Base-by-base conservation (phyloP, 1,140 invertebrate genomes). In the Megathymus violae region DNA sequence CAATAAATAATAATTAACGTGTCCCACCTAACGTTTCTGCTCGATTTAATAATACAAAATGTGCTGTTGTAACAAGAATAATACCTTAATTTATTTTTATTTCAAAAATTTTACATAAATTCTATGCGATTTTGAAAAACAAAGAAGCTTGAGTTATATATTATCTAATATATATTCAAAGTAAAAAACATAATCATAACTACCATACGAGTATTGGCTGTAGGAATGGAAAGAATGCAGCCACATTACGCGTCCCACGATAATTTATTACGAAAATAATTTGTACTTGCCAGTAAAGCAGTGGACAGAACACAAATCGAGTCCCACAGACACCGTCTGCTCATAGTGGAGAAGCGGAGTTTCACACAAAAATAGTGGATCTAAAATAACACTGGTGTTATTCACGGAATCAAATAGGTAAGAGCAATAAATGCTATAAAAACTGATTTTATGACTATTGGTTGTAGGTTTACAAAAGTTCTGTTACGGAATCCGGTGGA, bases 361-460 rank as follows among this genome's bases (percentile, higher is more conserved):
- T 66, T 15, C 43, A 69, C 48, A 64, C 62, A 64, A 71, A 67
- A 71, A 69, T 65, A 62, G 44, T 48, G 9, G 17, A 38, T 62
- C 69, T 41, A 58, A 77, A 75, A 80, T 77, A 74, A 72, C 47
- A 31, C 43, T 40, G 13, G 13, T 38, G 13, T 46, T 67, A 74
- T 74, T 66, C 38, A 54, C 46, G 66, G 31, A 69, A 73, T 74
- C 62, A 66, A 68, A 70, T 59, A 63, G 67, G 48, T 46, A 50
- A 40, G 44, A 69, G 66, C 69, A 68, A 80, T 74, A 66, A 59
- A 62, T 13, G 46, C 60, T 64, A 69, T 80, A 77, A 80, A 82
- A 73, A 62, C 67, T 47, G 46, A 71, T 74, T 82, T 82, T 80
- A 82, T 71, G 54, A 67, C 59, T 71, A 74, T 78, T 65, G 71